Percentiles rank a stretch among this genome's conserved stretches.
Conservation (phyloP, 2,888 invertebrate genomes). For the Drosophila aldrichi region DNA sequence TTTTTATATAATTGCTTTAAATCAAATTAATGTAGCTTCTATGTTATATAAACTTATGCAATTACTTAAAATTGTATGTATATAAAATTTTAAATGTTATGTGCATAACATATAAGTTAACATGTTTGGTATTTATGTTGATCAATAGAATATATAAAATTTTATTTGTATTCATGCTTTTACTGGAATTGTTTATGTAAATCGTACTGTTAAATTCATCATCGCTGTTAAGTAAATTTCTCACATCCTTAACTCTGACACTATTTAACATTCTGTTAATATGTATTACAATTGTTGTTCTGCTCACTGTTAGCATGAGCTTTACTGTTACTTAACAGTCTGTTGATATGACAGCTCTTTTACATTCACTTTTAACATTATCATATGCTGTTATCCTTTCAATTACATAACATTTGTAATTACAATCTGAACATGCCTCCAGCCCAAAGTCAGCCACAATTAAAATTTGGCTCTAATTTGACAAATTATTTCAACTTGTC, state of each 20-base stretch:
- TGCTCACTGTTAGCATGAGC: background rate
- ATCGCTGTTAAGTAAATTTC: background rate
- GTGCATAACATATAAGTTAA: no score
- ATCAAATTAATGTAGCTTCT: background rate
- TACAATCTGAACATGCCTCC: background rate
- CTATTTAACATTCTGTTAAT: background rate
- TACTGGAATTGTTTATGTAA: no score
- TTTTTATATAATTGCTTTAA: background rate
- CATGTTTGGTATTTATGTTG: background rate
- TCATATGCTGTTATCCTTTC: background rate
- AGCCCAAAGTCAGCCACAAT: background rate
- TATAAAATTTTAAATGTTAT: no score
- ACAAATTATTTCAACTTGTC: slow-evolving; percentile 6
- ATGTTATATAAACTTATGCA: background rate
- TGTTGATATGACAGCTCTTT: background rate
- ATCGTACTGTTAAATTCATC: background rate
- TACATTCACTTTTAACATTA: background rate
- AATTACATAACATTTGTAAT: background rate
- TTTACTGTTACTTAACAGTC: background rate
- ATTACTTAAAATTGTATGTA: no score
- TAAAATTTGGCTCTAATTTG: background rate
- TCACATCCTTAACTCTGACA: background rate
- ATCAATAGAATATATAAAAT: background rate
- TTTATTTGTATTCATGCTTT: background rate
- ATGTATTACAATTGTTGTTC: background rate